Conservation (phyloP, 2,113 vertebrate genomes). For the Aptenodytes forsteri region DNA sequence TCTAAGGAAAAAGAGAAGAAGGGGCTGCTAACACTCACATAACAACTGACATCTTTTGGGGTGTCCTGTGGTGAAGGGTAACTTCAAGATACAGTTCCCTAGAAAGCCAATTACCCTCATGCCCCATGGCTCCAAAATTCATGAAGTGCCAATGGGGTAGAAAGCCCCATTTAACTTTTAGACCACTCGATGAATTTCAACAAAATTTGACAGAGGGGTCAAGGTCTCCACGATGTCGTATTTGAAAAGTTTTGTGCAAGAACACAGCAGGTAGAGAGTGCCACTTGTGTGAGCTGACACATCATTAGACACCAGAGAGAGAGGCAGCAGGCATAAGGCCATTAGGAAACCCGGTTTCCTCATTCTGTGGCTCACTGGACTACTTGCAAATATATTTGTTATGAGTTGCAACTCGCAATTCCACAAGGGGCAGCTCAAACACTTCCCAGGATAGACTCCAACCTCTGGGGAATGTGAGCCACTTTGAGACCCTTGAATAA, state of each 20-base stretch:
- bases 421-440: not conserved
- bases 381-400: not conserved
- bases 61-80: not conserved
- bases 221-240: not conserved
- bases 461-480: not conserved
- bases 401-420: not conserved
- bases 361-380: not conserved
- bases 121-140: not conserved
- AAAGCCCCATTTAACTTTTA: not conserved
- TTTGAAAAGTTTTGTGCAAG: not conserved
- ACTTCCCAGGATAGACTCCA: not conserved
- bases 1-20: not conserved
- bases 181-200: not conserved
- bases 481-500: not conserved
- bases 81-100: not conserved
- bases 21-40: not conserved
- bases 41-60: not conserved
- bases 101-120: not conserved
- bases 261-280: not conserved
- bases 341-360: not conserved
- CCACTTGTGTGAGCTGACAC: not conserved
- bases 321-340: not conserved
- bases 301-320: not conserved
- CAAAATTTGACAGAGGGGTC: not conserved
- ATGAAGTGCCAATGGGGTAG: not conserved